These are phyloP conservation scores for Anarsia innoxiella DNA, from an alignment of 2,888 invertebrate species.

Conservation along the genomic window DNA sequence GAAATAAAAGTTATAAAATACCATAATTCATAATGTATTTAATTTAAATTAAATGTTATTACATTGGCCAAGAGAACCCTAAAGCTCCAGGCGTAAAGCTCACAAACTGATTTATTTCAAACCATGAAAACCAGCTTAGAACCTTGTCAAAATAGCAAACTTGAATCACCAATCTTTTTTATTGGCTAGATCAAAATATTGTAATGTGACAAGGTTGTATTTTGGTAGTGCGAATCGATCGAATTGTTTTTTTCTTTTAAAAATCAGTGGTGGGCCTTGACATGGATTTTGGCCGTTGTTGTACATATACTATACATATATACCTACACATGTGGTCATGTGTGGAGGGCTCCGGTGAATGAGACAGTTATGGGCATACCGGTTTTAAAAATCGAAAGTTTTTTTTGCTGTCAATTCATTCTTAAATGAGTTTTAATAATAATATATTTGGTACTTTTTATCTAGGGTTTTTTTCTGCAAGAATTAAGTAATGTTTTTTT, in stretches of 20 bases:
- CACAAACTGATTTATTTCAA: constrained; percentile 15
- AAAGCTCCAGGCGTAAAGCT: constrained; percentile 15
- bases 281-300: constrained; percentile 53
- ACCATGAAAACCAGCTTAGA: constrained; percentile 10
- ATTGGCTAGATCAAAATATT: constrained; percentile 2
- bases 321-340: constrained; percentile 13
- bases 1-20: no score
- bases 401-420: no score
- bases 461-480: no score
- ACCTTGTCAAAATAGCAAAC: constrained; percentile 22
- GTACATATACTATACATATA: constrained; percentile 26
- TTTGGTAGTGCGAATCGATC: constrained; percentile 19
- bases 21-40: no score
- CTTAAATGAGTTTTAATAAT: no score
- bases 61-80: constrained; percentile 5
- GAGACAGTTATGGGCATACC: constrained; percentile 1
- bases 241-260: constrained; percentile 47
- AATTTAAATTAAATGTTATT: no score
- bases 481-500: no score
- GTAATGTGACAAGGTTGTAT: constrained; percentile 24
- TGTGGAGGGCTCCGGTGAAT: constrained; percentile 4
- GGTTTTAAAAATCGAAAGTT: no score
- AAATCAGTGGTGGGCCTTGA: constrained; percentile 65
- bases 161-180: background rate
- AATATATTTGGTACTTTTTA: no score